Evolutionary conservation across 2,113 vertebrate species (phyloP).

Genomic region (Parotia lawesii): DNA sequence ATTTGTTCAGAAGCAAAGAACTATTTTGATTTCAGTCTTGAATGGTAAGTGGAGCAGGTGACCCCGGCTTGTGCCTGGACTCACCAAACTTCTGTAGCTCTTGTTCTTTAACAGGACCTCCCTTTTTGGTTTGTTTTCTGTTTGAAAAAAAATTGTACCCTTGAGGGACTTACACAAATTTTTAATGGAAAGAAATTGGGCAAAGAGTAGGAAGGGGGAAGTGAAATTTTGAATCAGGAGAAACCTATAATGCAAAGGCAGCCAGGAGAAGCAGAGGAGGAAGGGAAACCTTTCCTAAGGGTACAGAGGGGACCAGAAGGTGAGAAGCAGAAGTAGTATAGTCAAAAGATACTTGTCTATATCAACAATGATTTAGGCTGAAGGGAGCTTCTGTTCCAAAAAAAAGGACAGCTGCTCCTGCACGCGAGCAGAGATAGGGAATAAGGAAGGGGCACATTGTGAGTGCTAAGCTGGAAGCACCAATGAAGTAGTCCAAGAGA

Average conservation of each 20-base stretch:
- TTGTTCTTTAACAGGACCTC: not conserved
- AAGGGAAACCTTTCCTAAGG: not conserved
- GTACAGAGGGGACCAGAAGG: not conserved
- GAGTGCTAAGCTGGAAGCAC: not conserved
- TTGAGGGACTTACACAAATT: not conserved
- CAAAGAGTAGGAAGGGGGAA: not conserved
- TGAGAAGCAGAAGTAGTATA: not conserved
- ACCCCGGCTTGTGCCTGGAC: not conserved
- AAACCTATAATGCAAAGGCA: not conserved
- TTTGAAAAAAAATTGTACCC: not conserved
- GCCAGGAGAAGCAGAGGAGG: not conserved
- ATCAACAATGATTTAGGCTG: not conserved
- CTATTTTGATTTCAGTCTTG: constrained; percentile 88
- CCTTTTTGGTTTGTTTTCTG: not conserved
- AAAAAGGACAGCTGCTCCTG: not conserved
- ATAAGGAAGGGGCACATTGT: not conserved
- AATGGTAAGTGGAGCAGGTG: constrained; percentile 76
- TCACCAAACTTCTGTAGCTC: not conserved
- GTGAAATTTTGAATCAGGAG: not conserved
- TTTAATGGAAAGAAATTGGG: not conserved
- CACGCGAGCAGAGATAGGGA: not conserved
- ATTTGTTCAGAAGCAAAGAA: constrained; percentile 87
- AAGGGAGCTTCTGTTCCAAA: not conserved
- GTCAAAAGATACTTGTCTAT: not conserved
- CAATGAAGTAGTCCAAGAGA: not conserved